Conservation (phyloP, 1,140 invertebrate genomes). For the Aphis gossypii region DNA sequence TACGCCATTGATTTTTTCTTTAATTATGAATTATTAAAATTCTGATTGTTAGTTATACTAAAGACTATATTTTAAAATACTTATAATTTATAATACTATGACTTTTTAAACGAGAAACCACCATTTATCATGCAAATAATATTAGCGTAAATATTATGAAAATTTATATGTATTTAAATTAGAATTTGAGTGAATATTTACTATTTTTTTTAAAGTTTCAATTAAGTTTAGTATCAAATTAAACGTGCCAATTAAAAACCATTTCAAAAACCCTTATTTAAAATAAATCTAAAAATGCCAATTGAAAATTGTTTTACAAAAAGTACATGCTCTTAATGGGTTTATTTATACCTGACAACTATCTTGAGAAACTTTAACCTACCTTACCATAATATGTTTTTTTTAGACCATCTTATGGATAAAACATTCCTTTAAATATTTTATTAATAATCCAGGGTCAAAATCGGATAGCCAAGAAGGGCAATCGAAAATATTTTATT, state of each 20-base stretch:
- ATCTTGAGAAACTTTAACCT: not conserved
- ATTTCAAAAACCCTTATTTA: not conserved
- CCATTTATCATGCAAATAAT: too few relatives aligned
- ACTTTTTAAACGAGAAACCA: not conserved
- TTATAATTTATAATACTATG: too few relatives aligned
- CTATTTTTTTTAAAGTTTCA: not conserved
- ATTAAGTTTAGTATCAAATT: not conserved
- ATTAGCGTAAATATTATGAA: not conserved
- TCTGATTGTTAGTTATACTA: not conserved
- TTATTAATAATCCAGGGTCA: slow-evolving; percentile 1
- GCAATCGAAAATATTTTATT: slow-evolving; percentile 33
- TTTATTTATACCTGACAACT: not conserved
- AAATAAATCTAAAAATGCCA: not conserved
- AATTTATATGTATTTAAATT: not conserved
- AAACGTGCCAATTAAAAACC: not conserved
- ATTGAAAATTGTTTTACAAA: not conserved
- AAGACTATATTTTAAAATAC: not conserved
- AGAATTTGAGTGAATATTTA: not conserved
- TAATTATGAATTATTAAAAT: not conserved
- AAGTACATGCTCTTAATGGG: not conserved
- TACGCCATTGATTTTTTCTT: not conserved
- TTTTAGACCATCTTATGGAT: not conserved
- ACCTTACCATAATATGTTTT: not conserved
- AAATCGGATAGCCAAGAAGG: not conserved
- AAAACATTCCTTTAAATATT: not conserved